Evolutionary conservation across 2,113 vertebrate genomes (phyloP).

Genomic region (Mobula birostris): DNA sequence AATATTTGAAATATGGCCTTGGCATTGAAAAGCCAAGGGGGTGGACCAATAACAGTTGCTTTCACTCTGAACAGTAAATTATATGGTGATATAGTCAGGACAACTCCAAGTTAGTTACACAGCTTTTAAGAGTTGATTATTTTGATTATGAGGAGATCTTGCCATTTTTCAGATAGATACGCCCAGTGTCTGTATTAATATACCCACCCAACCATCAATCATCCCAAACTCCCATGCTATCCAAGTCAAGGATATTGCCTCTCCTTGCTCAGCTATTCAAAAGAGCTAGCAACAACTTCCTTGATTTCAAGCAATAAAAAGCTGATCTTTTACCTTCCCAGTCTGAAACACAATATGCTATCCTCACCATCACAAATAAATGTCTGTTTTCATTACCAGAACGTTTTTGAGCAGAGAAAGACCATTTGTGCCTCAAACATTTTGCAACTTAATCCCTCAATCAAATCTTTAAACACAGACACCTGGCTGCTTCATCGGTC

Average conservation of each 20-base stretch:
- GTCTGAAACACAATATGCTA: background rate
- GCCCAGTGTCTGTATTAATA: too few relatives aligned
- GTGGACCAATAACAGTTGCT: too few relatives aligned
- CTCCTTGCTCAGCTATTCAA: background rate
- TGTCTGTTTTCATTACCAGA: background rate
- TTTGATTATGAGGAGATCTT: too few relatives aligned
- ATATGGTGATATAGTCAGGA: background rate
- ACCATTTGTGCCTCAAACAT: too few relatives aligned
- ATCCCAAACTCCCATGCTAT: background rate
- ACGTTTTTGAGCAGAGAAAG: background rate
- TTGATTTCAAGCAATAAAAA: background rate
- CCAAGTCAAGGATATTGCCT: background rate
- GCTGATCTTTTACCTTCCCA: background rate
- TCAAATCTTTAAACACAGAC: too few relatives aligned
- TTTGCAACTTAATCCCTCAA: too few relatives aligned
- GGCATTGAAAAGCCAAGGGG: background rate
- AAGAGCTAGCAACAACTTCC: background rate
- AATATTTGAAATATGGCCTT: background rate
- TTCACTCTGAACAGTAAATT: background rate
- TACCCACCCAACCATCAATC: too few relatives aligned
- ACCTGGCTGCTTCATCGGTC: too few relatives aligned
- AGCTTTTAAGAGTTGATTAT: too few relatives aligned
- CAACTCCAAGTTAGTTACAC: too few relatives aligned
- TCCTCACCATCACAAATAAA: background rate
- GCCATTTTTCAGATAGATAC: too few relatives aligned